Base-by-base conservation (phyloP, 2,797 vertebrate species). In the Cichlasoma orientale region DNA sequence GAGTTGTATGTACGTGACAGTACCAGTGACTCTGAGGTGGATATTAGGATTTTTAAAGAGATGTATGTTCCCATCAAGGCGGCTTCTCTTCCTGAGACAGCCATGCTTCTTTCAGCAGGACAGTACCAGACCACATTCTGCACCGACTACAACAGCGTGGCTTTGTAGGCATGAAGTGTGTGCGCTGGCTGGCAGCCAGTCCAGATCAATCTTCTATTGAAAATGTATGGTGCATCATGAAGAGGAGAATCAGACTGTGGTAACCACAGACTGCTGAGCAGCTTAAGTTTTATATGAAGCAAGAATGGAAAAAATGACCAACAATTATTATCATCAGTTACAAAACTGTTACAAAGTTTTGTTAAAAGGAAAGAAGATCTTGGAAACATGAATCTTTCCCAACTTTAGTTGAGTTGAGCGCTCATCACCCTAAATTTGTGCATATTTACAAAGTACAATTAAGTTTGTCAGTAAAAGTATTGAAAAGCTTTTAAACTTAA, bases 381-480 rank as follows among this genome's bases (percentile, higher is more conserved):
- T 41, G 13, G 23, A 61, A 61, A 10, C 38, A 23, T 41, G 13
- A 14, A 7, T 61, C n/a, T 0, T 38, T 38, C 58, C 14, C 33
- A 61, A 7, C 33, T 38, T 61, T 38, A 4, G 33, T 38, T 38
- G 58, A 4, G 7, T 61, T 38, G 58, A 4, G 7, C 38, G 31
- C 23, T 21, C 58, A 59, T 59, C 33, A 61, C n/a, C 0, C 59
- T 25, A 63, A 41, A 2, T 18, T 36, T 59, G n/a, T 25, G 36
- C 4, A 18, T 25, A 63, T 18, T 63, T 41, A 63, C 1, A 63
- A 38, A 14, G 9, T 9, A 9, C 0, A 1, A 16, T 0, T 1
- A 5, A 25, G 41, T 63, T 25, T 13, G 21, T 1, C 21, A 41
- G 7, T 25, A 25, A 63, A 41, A 63, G 21, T 36, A 41, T 9